Conservation (phyloP, 2,797 vertebrate genomes). For the Phrynocephalus vlangalii region DNA sequence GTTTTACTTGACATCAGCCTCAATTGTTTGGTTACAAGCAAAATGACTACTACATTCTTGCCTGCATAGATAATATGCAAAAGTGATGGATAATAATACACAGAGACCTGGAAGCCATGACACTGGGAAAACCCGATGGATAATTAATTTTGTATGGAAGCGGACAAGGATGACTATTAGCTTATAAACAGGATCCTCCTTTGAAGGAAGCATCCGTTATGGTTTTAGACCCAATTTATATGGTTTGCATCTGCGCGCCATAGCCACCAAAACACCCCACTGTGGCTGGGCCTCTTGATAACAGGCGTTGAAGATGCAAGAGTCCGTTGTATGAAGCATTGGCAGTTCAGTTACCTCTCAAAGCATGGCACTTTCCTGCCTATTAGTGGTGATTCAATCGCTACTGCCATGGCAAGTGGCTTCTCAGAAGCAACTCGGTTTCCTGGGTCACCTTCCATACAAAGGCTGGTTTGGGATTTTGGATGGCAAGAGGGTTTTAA, state of each 20-base stretch:
- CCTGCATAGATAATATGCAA: neutral
- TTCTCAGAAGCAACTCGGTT: neutral
- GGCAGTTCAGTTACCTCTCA: neutral
- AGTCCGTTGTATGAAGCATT: too few species aligned
- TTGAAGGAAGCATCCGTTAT: neutral
- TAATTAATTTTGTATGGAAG: neutral
- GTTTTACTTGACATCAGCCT: conserved; percentile 33
- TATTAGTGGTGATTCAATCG: neutral
- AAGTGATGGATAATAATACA: neutral
- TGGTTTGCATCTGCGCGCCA: neutral
- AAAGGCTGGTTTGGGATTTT: neutral
- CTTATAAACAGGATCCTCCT: neutral
- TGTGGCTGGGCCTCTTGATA: neutral
- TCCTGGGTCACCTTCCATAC: neutral
- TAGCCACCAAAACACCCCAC: neutral
- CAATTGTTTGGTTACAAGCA: conserved; percentile 57
- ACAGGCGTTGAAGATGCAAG: neutral
- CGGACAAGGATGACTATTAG: neutral
- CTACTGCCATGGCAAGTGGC: neutral
- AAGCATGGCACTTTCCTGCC: neutral
- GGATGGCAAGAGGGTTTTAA: neutral
- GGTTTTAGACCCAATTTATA: neutral
- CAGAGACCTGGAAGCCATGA: conserved; percentile 54
- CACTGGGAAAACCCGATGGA: conserved; percentile 45
- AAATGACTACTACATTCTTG: conserved; percentile 48